Evolutionary conservation across 2,113 vertebrate genomes (phyloP).

Genomic region (Dascyllus trimaculatus): DNA sequence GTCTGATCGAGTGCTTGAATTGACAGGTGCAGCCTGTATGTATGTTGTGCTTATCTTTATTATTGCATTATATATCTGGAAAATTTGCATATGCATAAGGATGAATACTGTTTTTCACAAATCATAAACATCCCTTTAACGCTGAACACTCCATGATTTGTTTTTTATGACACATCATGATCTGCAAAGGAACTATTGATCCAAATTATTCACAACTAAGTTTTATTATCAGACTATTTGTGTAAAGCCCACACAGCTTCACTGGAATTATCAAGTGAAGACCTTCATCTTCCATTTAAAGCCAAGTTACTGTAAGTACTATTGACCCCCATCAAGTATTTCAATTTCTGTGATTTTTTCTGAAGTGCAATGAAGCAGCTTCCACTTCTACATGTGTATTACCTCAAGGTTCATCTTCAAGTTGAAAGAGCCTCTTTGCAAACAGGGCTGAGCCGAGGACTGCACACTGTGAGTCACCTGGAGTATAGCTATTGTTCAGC

Average conservation of each 20-base stretch:
- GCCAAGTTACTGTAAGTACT: slow-evolving; percentile 19
- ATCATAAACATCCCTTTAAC: background rate
- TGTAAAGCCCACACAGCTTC: background rate
- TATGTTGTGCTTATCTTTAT: background rate
- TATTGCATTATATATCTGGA: background rate
- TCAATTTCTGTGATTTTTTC: slow-evolving; percentile 42
- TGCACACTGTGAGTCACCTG: slow-evolving; percentile 41
- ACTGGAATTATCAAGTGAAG: slow-evolving; percentile 8
- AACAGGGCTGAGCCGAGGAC: slow-evolving; percentile 20
- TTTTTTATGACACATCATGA: background rate
- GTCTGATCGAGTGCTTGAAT: background rate
- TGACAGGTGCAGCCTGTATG: background rate
- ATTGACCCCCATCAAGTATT: slow-evolving; percentile 32
- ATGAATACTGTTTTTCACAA: background rate
- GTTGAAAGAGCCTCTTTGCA: slow-evolving; percentile 47
- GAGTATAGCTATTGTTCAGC: slow-evolving; percentile 2
- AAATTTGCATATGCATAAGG: background rate
- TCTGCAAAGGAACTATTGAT: background rate
- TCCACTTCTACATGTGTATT: slow-evolving; percentile 12
- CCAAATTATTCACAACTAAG: background rate
- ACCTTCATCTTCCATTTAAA: slow-evolving; percentile 41
- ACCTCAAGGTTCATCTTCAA: slow-evolving; percentile 49
- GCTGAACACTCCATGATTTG: background rate
- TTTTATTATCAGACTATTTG: background rate
- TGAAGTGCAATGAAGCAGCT: slow-evolving; percentile 20